phyloP scores from a whole-genome alignment of 2,113 vertebrate species.

The Podarcis cretensis region DNA sequence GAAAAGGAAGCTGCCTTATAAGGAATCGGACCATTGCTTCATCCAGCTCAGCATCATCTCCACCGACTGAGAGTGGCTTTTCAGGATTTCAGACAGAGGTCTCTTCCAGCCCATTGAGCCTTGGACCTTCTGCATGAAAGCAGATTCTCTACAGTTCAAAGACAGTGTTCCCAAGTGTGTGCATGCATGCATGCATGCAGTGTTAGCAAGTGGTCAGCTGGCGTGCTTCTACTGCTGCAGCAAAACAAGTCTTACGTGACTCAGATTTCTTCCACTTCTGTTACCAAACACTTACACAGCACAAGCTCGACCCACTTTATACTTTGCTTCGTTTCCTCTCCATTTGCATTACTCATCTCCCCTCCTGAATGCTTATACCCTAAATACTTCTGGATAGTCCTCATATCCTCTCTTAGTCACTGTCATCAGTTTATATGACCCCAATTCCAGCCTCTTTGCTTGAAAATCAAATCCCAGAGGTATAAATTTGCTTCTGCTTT shows the following conservation, averaged over 20 bases:
- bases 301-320: conserved; percentile 7
- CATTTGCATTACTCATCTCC: conserved; percentile 18
- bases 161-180: no score
- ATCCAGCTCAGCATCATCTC: no score
- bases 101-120: no score
- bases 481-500: neutral
- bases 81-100: no score
- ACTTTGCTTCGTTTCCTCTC: conserved; percentile 20
- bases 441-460: neutral
- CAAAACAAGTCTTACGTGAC: conserved; percentile 51
- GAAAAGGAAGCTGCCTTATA: no score
- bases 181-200: no score
- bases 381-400: conserved; percentile 32
- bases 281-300: conserved; percentile 54
- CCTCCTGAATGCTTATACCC: neutral
- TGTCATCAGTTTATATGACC: neutral
- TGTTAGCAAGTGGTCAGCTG: neutral
- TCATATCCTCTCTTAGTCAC: conserved; percentile 42
- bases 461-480: neutral
- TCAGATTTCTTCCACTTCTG: conserved; percentile 48
- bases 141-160: no score
- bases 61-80: no score
- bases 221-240: conserved; percentile 31
- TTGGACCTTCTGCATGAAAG: no score
- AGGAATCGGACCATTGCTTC: no score